These are phyloP conservation scores for Emys orbicularis DNA, from an alignment of 2,797 vertebrate species.

Conservation along the genomic window DNA sequence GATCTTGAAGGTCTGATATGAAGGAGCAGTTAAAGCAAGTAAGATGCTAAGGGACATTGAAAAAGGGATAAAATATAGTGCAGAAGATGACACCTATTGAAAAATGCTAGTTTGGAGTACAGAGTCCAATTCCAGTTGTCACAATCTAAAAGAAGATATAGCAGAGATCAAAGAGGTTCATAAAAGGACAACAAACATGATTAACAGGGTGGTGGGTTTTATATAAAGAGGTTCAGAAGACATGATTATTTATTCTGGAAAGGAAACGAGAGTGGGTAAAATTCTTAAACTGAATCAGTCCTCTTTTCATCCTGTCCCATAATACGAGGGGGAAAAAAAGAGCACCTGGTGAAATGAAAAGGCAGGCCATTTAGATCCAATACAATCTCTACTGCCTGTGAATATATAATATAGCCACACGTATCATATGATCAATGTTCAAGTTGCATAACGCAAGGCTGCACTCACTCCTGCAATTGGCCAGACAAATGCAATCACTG, in stretches of 20 bases:
- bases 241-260: background rate
- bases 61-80: background rate
- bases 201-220: background rate
- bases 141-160: background rate
- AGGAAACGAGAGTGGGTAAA: background rate
- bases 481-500: conserved; percentile 3
- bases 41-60: background rate
- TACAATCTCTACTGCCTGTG: background rate
- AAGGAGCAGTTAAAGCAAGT: background rate
- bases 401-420: background rate
- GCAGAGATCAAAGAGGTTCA: background rate
- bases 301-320: background rate
- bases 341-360: background rate
- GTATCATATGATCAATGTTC: background rate
- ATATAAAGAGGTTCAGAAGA: background rate
- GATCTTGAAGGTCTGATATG: background rate
- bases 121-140: background rate
- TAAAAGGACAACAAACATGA: background rate
- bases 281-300: background rate
- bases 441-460: background rate
- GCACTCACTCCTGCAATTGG: conserved; percentile 39
- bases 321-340: too few species aligned
- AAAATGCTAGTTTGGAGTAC: background rate
- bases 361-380: background rate
- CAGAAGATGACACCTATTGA: background rate